These are phyloP conservation scores for Trididemnum nubilum DNA, from an alignment of 23 tunicate species.

Conservation along the genomic window DNA sequence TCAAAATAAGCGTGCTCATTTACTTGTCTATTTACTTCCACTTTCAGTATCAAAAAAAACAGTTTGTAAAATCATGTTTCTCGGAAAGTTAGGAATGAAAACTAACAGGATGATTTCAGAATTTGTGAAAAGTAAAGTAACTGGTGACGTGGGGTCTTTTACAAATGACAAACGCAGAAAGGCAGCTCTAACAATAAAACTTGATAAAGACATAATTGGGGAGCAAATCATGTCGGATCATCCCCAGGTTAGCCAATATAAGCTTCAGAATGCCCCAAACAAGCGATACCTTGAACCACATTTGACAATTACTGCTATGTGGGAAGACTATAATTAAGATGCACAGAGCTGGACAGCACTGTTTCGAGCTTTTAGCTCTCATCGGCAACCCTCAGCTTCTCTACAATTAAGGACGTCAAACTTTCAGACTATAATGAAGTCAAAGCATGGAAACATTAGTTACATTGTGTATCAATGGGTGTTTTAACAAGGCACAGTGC, in stretches of 20 bases:
- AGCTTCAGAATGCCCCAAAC: not conserved
- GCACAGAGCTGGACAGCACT: too few relatives aligned
- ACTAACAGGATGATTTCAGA: not conserved
- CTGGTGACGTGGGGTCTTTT: not conserved
- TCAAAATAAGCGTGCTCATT: constrained; percentile 13
- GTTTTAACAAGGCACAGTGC: constrained; percentile 4
- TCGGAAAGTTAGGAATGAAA: not conserved
- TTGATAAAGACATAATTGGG: constrained; percentile 2
- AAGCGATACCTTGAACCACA: constrained; percentile 19
- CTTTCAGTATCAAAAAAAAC: not conserved
- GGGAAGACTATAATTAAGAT: constrained; percentile 1
- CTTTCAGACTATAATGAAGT: too few relatives aligned
- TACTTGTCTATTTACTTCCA: not conserved
- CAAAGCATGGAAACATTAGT: constrained; percentile 5
- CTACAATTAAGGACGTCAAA: too few relatives aligned
- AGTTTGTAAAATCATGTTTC: constrained; percentile 19
- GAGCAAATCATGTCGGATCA: constrained; percentile 1
- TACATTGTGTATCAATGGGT: constrained; percentile 9
- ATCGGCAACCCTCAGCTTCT: too few relatives aligned
- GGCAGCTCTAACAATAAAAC: not conserved
- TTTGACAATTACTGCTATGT: constrained; percentile 14
- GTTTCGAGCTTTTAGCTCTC: too few relatives aligned
- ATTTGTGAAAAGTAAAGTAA: not conserved
- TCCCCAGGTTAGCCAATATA: constrained; percentile 13
- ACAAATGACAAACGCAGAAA: not conserved